These are phyloP conservation scores for Nephila pilipes DNA, from an alignment of 1,140 invertebrate genomes.

Conservation along the genomic window DNA sequence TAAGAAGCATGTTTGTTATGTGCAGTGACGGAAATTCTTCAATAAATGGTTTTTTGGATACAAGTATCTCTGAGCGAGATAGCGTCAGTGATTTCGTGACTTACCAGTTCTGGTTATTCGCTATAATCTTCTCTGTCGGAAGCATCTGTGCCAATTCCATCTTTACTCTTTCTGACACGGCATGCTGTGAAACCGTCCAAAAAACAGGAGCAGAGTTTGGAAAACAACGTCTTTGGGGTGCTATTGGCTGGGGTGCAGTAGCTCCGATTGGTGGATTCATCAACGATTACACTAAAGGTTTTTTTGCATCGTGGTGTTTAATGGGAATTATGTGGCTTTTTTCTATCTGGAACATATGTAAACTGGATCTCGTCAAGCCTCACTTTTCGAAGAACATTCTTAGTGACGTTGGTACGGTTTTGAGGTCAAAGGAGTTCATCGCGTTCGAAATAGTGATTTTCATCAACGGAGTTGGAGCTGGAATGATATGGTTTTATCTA, in stretches of 20 bases:
- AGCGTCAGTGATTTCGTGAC: background rate
- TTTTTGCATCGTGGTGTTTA: background rate
- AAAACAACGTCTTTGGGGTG: slow-evolving; percentile 57
- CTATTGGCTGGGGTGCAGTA: slow-evolving; percentile 37
- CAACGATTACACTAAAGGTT: slow-evolving; percentile 45
- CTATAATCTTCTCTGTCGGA: background rate
- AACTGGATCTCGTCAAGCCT: slow-evolving; percentile 41
- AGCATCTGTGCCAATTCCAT: slow-evolving; percentile 7
- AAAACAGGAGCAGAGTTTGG: slow-evolving; percentile 13
- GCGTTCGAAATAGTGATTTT: slow-evolving; percentile 6
- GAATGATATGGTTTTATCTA: slow-evolving; percentile 92
- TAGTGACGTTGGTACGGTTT: slow-evolving; percentile 21
- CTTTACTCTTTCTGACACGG: slow-evolving; percentile 62
- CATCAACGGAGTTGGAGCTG: slow-evolving; percentile 79
- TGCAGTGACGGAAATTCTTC: no score
- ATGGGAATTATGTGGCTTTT: slow-evolving; percentile 20
- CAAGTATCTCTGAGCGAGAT: background rate
- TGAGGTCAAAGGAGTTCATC: slow-evolving; percentile 26
- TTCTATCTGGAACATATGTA: slow-evolving; percentile 9
- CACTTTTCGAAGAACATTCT: slow-evolving; percentile 47
- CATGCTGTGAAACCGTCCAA: slow-evolving; percentile 43
- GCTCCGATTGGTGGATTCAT: slow-evolving; percentile 44
- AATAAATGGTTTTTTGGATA: background rate
- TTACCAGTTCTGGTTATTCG: slow-evolving; percentile 53
- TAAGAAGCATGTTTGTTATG: background rate